Conservation (phyloP, 2,888 invertebrate species). For the Baccha elongata region DNA sequence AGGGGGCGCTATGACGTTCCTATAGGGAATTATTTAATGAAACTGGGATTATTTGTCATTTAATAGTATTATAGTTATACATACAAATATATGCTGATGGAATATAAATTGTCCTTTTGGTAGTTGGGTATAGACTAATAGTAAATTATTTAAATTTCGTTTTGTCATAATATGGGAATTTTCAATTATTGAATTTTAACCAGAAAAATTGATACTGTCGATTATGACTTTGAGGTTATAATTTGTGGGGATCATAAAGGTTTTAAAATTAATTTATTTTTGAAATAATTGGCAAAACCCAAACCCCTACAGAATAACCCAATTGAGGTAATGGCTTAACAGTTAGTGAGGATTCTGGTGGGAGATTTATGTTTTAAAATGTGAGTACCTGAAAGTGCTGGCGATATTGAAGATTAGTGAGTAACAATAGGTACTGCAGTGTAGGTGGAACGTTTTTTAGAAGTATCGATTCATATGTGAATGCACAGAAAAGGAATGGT, state of each 20-base stretch:
- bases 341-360: too few species aligned
- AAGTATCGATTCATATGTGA: too few species aligned
- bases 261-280: conserved; percentile 2
- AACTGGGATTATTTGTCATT: conserved; percentile 43
- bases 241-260: background rate
- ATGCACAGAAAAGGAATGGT: too few species aligned
- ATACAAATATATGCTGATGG: background rate
- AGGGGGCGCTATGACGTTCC: conserved; percentile 25
- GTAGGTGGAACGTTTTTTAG: too few species aligned
- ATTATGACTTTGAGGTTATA: background rate
- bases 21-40: conserved; percentile 45
- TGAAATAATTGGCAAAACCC: background rate
- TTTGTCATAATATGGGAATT: conserved; percentile 13
- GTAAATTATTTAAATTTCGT: conserved; percentile 36
- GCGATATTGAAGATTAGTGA: too few species aligned
- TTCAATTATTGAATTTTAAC: conserved; percentile 57
- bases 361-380: too few species aligned
- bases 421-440: too few species aligned
- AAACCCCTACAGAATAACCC: too few species aligned
- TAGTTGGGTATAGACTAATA: conserved; percentile 1
- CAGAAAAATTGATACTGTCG: conserved; percentile 1
- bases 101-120: background rate
- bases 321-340: too few species aligned
- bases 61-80: background rate
- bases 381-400: too few species aligned